A percentile compares a stretch with the other conserved stretches of the same genome.
These are phyloP conservation scores for Rhinichthys osculus DNA, from an alignment of 2,797 vertebrate genomes.

Conservation along the genomic window DNA sequence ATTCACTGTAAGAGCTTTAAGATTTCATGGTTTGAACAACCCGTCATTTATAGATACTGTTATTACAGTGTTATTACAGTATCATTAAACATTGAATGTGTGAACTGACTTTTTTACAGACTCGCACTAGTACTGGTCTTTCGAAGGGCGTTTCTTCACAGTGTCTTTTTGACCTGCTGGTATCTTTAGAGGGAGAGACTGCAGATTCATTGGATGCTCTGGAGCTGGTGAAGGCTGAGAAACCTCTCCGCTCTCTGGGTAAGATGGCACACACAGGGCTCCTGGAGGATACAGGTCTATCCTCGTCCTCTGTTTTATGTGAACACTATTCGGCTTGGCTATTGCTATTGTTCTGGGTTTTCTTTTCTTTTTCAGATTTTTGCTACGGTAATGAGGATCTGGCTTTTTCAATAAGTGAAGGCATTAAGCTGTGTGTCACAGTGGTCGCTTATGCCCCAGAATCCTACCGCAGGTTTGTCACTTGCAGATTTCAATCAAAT, in stretches of 20 bases:
- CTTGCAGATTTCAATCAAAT: not conserved
- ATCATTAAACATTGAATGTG: not conserved
- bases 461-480: constrained; percentile 93
- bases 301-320: not conserved
- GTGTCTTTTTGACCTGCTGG: constrained; percentile 95
- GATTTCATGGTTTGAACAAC: not conserved
- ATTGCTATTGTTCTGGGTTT: not conserved
- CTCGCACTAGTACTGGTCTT: constrained; percentile 82
- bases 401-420: constrained; percentile 96
- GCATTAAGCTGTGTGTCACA: constrained; percentile 97
- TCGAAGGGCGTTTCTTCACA: constrained; percentile 96
- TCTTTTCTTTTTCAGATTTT: constrained; percentile 84
- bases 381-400: constrained; percentile 98
- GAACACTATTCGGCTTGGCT: not conserved
- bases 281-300: not conserved
- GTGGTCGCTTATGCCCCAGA: constrained; percentile 97
- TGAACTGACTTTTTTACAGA: constrained; percentile 57
- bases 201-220: constrained; percentile 91
- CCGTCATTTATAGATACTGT: not conserved
- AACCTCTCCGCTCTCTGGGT: constrained; percentile 96
- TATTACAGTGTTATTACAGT: constrained; percentile 13
- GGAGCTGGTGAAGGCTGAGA: constrained; percentile 96
- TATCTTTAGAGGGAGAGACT: constrained; percentile 95
- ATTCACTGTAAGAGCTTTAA: constrained; percentile 86
- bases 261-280: constrained; percentile 58